Evolutionary conservation across 2,113 vertebrate species (phyloP).

Genomic region (Zeus faber): DNA sequence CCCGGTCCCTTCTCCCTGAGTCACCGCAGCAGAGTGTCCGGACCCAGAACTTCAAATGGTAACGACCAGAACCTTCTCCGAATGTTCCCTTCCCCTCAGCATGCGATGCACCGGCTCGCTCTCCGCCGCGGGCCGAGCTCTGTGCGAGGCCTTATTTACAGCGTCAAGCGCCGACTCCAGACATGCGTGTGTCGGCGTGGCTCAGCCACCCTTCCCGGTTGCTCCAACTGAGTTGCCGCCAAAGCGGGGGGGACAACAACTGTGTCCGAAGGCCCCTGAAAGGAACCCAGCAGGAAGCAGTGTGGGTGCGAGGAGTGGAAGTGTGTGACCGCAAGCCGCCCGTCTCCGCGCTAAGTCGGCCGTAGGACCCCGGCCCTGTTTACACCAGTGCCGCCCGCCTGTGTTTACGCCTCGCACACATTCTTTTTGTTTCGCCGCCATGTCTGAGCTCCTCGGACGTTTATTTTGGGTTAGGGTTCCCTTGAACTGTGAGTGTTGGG

Average conservation of each 20-base stretch:
- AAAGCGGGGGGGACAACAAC: slow-evolving; percentile 49
- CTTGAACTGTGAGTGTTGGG: slow-evolving; percentile 61
- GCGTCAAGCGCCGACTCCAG: slow-evolving; percentile 39
- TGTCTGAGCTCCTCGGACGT: slow-evolving; percentile 58
- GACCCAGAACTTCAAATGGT: no score
- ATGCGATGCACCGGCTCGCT: no score
- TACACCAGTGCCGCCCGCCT: slow-evolving; percentile 61
- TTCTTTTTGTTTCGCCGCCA: slow-evolving; percentile 62
- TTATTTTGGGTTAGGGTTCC: slow-evolving; percentile 66
- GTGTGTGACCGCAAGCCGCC: slow-evolving; percentile 49
- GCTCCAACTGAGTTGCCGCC: slow-evolving; percentile 47
- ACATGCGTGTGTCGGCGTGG: slow-evolving; percentile 49
- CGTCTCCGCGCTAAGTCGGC: slow-evolving; percentile 43
- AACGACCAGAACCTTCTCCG: no score
- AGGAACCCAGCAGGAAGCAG: no score
- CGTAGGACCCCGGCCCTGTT: slow-evolving; percentile 55
- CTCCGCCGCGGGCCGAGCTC: no score
- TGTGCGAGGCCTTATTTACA: no score
- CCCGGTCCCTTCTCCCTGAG: no score
- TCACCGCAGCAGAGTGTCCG: no score
- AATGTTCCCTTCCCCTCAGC: no score
- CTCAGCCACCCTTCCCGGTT: slow-evolving; percentile 31
- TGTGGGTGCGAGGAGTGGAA: neutral
- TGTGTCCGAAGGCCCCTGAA: slow-evolving; percentile 56
- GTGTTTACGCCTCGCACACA: slow-evolving; percentile 67